Conservation (phyloP, 2,888 invertebrate species). For the Rhagophthalmus giganteus region DNA sequence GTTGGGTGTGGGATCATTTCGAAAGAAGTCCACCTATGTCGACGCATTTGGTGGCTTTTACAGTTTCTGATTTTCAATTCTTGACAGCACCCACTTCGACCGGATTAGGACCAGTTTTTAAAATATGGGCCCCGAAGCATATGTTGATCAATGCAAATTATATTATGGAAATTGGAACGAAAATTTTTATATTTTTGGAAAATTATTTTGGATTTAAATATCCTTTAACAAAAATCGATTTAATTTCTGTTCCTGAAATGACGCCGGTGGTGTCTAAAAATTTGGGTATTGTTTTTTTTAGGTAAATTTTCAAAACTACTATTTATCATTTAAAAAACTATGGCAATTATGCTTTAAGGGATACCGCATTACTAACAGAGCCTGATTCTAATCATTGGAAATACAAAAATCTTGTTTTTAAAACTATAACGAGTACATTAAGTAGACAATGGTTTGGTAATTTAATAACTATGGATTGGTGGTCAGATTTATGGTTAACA, state of each 20-base stretch:
- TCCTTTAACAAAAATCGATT: conserved; percentile 61
- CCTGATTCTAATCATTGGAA: conserved; percentile 36
- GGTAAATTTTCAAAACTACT: conserved; percentile 40
- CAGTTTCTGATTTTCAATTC: conserved; percentile 46
- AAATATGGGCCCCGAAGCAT: conserved; percentile 55
- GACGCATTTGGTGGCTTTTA: conserved; percentile 72
- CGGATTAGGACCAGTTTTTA: conserved; percentile 47
- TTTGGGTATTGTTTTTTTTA: conserved; percentile 63
- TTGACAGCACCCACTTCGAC: conserved; percentile 37
- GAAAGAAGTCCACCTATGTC: conserved; percentile 70
- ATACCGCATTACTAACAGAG: conserved; percentile 35
- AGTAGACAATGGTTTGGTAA: conserved; percentile 80
- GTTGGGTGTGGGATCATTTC: conserved; percentile 68
- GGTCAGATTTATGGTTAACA: conserved; percentile 72
- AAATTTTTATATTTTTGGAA: conserved; percentile 58
- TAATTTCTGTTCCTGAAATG: conserved; percentile 64
- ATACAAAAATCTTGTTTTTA: conserved; percentile 58
- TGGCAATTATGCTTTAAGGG: conserved; percentile 32
- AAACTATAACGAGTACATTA: conserved; percentile 67
- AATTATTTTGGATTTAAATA: conserved; percentile 60
- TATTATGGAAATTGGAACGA: conserved; percentile 58
- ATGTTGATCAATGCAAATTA: conserved; percentile 51
- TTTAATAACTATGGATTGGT: conserved; percentile 70
- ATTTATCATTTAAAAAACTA: no score
- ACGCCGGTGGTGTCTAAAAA: conserved; percentile 61